Percentiles rank a stretch among this genome's conserved stretches.
Conservation (phyloP, 2,797 vertebrate species). For the Sitta carolinensis region DNA sequence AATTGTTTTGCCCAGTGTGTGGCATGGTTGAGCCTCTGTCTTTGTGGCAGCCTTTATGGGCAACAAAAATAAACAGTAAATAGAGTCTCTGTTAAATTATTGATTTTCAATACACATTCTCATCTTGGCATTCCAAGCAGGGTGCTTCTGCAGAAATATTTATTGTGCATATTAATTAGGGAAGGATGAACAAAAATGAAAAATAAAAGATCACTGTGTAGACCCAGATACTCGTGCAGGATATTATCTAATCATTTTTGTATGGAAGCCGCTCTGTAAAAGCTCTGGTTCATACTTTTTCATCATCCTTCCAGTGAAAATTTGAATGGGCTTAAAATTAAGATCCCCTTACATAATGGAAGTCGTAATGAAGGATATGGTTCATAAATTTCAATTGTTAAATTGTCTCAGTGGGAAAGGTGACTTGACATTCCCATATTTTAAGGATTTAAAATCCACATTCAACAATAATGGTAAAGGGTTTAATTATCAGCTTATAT, state of each 20-base stretch:
- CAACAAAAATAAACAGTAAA: neutral
- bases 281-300: neutral
- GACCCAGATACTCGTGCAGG: neutral
- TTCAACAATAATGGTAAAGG: conserved; percentile 56
- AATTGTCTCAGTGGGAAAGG: conserved; percentile 62
- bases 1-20: neutral
- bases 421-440: conserved; percentile 55
- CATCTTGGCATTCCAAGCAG: neutral
- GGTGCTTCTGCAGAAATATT: neutral
- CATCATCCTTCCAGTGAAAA: conserved; percentile 13
- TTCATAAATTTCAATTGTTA: conserved; percentile 67
- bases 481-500: conserved; percentile 67
- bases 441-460: conserved; percentile 63
- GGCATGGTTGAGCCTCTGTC: neutral
- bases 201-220: neutral
- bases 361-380: conserved; percentile 59
- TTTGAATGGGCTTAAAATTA: conserved; percentile 61
- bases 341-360: conserved; percentile 53
- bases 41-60: neutral
- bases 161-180: neutral
- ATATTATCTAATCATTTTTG: neutral
- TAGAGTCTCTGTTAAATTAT: neutral
- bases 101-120: neutral
- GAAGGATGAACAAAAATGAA: neutral
- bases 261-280: neutral